Conservation (phyloP, 2,797 vertebrate genomes). For the Phrynocephalus forsythii region DNA sequence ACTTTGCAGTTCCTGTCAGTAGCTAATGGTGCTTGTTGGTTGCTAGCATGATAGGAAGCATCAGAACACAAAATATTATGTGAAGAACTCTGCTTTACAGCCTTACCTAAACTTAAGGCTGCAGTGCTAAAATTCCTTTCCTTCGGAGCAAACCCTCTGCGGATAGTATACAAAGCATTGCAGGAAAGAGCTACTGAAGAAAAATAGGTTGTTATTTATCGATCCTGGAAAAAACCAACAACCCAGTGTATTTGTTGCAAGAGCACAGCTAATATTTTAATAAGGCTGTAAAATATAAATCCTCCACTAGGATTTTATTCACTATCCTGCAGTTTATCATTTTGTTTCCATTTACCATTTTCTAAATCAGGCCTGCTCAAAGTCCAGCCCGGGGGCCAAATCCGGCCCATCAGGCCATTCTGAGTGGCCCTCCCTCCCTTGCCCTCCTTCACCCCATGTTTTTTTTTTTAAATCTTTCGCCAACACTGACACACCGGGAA, state of each 20-base stretch:
- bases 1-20: not conserved
- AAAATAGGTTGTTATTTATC: conserved; percentile 21
- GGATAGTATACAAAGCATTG: not conserved
- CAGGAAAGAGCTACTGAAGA: not conserved
- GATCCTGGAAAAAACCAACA: conserved; percentile 30
- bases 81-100: conserved; percentile 27
- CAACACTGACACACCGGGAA: no score
- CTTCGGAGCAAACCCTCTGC: not conserved
- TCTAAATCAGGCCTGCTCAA: not conserved
- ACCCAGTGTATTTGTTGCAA: not conserved
- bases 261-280: accelerated
- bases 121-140: not conserved
- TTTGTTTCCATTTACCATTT: not conserved
- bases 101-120: conserved; percentile 21
- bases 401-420: no score
- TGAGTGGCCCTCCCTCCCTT: no score
- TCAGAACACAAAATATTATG: conserved; percentile 41
- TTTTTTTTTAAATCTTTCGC: no score
- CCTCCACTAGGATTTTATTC: not conserved
- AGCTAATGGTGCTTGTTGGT: not conserved
- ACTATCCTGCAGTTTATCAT: not conserved
- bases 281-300: conserved; percentile 23
- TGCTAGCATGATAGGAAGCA: conserved; percentile 11
- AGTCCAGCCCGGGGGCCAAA: no score
- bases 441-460: no score